Base-by-base conservation (phyloP, 2,113 vertebrate genomes). In the Epinephelus moara region DNA sequence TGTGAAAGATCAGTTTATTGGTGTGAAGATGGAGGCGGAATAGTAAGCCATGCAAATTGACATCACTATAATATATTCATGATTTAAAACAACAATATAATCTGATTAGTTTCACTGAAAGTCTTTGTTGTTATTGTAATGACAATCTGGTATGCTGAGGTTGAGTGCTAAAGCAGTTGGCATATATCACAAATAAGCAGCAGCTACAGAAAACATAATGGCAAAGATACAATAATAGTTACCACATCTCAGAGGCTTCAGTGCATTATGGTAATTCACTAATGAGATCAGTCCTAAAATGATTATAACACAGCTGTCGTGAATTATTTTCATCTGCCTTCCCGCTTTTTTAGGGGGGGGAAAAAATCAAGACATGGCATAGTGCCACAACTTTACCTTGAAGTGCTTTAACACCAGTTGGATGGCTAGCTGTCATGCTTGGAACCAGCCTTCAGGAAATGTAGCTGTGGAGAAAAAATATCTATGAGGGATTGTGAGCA, bases 181-280 rank as follows among this genome's bases (percentile, higher is more conserved):
- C 78, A 80, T 72, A 47, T 78, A 85, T 90, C 87, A 90, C 91
- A 91, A 93, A 92, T 87, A 89, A 89, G 74, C 82, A 91, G 79
- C 78, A 80, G 81, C 42, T 42, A 42, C 23, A 67, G 30, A 79
- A 89, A 90, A 90, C 66, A 71, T 82, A 91, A 85, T 80, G 79
- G 53, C 62, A 2, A 23, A 37, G 47, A 70, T 72, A 75, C 47
- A 82, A 79, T 87, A 84, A 79, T 64, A 50, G 52, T 62, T 63
- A 75, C 61, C 74, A 82, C 85, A 78, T 86, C 74, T 88, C 76
- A 64, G 73, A 89, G 64, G 67, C 68, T 15, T 56, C 63, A 70
- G 69, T 80, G 66, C 66, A 85, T 88, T 91, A 87, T 90, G 80
- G 45, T 86, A 90, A 92, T 93, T 85, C 74, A 88, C 47, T 92